Evolutionary conservation across 92 coral and sea anemone species (phyloP).

Genomic region (Phenganax marumi): DNA sequence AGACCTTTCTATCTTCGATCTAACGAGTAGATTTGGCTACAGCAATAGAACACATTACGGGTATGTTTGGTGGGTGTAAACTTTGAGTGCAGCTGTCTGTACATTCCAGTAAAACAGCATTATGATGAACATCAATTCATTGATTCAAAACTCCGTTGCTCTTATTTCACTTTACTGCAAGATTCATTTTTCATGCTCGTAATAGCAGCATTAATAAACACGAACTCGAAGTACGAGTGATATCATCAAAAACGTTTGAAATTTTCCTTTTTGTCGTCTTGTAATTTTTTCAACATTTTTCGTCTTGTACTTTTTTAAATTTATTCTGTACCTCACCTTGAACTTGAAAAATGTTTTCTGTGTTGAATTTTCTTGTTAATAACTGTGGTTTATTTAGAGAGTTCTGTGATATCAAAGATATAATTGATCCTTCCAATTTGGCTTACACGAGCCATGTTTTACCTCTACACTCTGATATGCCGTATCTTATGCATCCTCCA

Average conservation of each 20-base stretch:
- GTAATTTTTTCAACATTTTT: too few relatives aligned
- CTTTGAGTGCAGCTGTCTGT: background rate
- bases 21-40: slow-evolving; percentile 8
- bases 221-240: too few relatives aligned
- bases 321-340: too few relatives aligned
- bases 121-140: background rate
- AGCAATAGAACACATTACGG: slow-evolving; percentile 6
- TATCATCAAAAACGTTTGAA: too few relatives aligned
- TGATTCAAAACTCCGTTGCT: too few relatives aligned
- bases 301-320: too few relatives aligned
- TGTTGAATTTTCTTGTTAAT: too few relatives aligned
- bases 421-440: slow-evolving; percentile 13
- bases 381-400: background rate
- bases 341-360: too few relatives aligned
- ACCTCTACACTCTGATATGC: slow-evolving; percentile 41
- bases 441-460: slow-evolving; percentile 39
- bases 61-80: background rate
- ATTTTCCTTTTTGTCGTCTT: too few relatives aligned
- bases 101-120: background rate
- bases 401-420: slow-evolving; percentile 12
- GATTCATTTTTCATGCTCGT: too few relatives aligned
- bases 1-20: slow-evolving; percentile 34
- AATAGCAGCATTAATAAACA: too few relatives aligned
- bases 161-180: too few relatives aligned
- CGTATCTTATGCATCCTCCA: slow-evolving; percentile 32